Percentiles rank a stretch among this genome's conserved stretches.
These are phyloP conservation scores for Stegana nigrithorax DNA, from an alignment of 2,888 invertebrate genomes.

Conservation along the genomic window DNA sequence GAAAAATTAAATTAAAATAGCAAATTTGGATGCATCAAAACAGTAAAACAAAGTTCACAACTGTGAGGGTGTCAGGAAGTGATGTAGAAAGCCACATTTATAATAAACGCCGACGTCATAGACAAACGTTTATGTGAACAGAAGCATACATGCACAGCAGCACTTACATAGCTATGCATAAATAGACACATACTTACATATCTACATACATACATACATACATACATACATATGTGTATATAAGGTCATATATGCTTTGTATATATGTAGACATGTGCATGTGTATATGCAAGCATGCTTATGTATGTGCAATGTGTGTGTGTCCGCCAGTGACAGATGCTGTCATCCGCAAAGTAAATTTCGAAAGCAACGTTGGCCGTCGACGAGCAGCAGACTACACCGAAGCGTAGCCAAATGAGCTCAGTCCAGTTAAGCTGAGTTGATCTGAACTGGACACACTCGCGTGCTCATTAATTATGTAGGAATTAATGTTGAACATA, in stretches of 20 bases:
- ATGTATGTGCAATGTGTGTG: neutral
- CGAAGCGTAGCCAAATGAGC: too few species aligned
- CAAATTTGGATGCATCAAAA: slow-evolving; percentile 9
- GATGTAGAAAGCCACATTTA: slow-evolving; percentile 7
- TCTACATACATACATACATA: slow-evolving; percentile 13
- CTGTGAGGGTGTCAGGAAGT: neutral
- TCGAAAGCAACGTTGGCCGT: slow-evolving; percentile 25
- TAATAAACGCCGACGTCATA: neutral
- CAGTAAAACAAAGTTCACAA: neutral
- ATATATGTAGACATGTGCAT: neutral
- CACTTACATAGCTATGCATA: too few species aligned
- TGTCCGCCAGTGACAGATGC: slow-evolving; percentile 60
- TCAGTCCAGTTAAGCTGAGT: neutral
- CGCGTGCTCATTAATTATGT: slow-evolving; percentile 58
- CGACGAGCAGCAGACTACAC: too few species aligned
- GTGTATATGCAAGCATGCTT: neutral
- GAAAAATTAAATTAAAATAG: neutral
- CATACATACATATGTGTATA: slow-evolving; percentile 40
- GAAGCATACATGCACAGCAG: too few species aligned
- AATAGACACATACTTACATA: slow-evolving; percentile 34
- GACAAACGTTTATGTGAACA: neutral
- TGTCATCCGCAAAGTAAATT: slow-evolving; percentile 54
- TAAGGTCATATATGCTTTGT: neutral
- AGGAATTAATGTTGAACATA: slow-evolving; percentile 56
- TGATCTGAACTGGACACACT: slow-evolving; percentile 22